Conservation (phyloP, 2,888 invertebrate species). For the Philopedon plagiatum region DNA sequence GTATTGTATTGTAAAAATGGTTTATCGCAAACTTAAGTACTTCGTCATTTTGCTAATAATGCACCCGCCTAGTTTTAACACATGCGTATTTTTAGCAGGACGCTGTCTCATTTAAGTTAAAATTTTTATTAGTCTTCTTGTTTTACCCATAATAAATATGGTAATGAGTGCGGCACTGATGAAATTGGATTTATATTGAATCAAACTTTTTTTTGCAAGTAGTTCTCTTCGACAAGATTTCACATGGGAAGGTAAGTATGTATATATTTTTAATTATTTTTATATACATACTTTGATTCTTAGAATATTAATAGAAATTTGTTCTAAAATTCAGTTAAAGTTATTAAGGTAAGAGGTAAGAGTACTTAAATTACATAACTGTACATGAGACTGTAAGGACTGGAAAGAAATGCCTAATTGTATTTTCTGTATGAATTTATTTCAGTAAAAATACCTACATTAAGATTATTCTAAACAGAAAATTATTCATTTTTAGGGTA, state of each 20-base stretch:
- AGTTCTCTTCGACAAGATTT: not conserved
- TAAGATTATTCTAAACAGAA: too few species aligned
- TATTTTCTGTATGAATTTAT: not conserved
- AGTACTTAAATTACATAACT: conserved; percentile 9
- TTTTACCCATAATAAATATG: too few species aligned
- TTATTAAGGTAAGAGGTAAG: not conserved
- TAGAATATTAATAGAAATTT: conserved; percentile 1
- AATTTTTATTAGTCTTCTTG: too few species aligned
- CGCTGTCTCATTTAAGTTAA: too few species aligned
- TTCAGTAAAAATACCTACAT: not conserved
- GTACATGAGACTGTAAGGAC: not conserved
- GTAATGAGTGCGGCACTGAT: too few species aligned
- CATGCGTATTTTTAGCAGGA: too few species aligned
- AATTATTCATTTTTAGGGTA: too few species aligned
- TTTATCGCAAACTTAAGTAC: too few species aligned
- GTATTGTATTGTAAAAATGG: too few species aligned
- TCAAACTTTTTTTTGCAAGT: not conserved
- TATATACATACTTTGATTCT: not conserved
- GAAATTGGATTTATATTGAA: not conserved
- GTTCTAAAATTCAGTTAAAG: not conserved
- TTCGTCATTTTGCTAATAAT: too few species aligned
- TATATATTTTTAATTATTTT: not conserved
- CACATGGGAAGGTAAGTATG: not conserved
- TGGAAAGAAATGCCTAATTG: not conserved
- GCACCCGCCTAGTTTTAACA: too few species aligned